These are phyloP conservation scores for Xylophagus ater DNA, from an alignment of 2,888 invertebrate genomes.

Conservation along the genomic window DNA sequence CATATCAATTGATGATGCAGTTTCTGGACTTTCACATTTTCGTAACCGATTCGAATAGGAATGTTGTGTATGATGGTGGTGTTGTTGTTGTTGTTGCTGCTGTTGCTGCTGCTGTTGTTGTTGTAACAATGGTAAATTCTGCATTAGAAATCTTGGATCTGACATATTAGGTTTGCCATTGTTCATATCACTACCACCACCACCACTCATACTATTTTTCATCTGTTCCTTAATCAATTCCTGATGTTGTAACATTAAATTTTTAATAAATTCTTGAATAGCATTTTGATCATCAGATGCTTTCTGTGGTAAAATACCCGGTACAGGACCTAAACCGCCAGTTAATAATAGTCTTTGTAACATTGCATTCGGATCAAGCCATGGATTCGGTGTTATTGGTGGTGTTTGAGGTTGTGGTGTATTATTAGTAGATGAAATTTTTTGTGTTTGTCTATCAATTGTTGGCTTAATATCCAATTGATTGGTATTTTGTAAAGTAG, in stretches of 20 bases:
- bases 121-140: conserved; percentile 25
- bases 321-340: conserved; percentile 22
- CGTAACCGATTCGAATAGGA: conserved; percentile 31
- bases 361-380: conserved; percentile 29
- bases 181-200: conserved; percentile 23
- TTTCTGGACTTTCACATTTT: conserved; percentile 42
- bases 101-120: conserved; percentile 21
- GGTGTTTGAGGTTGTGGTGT: conserved; percentile 26
- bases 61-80: conserved; percentile 21
- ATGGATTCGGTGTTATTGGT: conserved; percentile 21
- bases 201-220: too few relatives aligned
- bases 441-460: conserved; percentile 9
- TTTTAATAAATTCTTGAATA: conserved; percentile 31
- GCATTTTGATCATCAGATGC: conserved; percentile 28
- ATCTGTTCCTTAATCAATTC: conserved; percentile 18
- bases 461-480: conserved; percentile 13
- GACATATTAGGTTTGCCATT: conserved; percentile 25
- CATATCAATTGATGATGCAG: conserved; percentile 35
- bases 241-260: conserved; percentile 27
- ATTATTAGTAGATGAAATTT: conserved; percentile 6
- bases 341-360: conserved; percentile 33
- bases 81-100: conserved; percentile 23
- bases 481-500: conserved; percentile 19
- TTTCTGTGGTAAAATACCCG: conserved; percentile 16
- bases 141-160: conserved; percentile 27